A percentile compares a stretch with the other conserved stretches of the same genome.
Conservation (phyloP, 2,888 invertebrate species). For the Dusona sp. region DNA sequence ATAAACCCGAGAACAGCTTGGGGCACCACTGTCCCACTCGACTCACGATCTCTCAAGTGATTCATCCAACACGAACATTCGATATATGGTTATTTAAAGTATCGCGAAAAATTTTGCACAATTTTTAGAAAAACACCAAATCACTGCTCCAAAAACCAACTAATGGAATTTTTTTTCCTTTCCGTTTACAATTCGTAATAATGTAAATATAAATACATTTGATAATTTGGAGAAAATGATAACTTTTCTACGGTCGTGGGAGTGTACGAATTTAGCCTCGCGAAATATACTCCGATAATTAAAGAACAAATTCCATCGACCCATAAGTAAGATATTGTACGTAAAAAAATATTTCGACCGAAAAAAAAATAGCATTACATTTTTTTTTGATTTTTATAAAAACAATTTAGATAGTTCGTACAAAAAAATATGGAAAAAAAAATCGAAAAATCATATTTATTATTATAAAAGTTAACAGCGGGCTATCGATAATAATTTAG, state of each 20-base stretch:
- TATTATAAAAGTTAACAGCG: no score
- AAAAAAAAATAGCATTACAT: not conserved
- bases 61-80: conserved; percentile 62
- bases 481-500: no score
- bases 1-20: conserved; percentile 33
- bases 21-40: conserved; percentile 44
- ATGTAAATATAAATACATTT: not conserved
- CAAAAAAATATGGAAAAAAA: not conserved
- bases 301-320: not conserved
- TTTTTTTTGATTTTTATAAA: not conserved
- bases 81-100: conserved; percentile 63
- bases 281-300: not conserved
- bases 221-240: not conserved
- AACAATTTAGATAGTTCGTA: not conserved
- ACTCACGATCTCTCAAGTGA: conserved; percentile 66
- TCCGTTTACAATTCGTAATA: not conserved
- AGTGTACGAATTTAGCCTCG: not conserved
- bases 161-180: not conserved
- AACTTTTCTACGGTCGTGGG: not conserved
- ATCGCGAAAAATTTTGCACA: conserved; percentile 37
- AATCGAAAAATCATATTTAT: no score
- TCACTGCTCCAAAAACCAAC: not conserved
- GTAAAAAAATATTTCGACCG: not conserved
- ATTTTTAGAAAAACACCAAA: conserved; percentile 7
- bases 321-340: not conserved